Conservation (phyloP, 2,888 invertebrate genomes). For the Ametastegia equiseti region DNA sequence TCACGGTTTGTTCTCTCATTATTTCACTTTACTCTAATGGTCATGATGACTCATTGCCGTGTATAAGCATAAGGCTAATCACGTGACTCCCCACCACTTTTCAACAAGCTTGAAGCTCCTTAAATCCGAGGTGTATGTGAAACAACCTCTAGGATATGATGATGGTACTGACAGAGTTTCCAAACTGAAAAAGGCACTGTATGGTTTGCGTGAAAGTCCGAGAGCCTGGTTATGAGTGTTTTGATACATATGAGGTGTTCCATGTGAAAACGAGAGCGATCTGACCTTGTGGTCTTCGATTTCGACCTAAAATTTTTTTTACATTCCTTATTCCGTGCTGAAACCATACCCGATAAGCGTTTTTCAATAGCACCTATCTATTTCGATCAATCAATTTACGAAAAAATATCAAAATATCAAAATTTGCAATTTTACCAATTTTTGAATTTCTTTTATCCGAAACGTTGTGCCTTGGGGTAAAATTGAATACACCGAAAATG, state of each 20-base stretch:
- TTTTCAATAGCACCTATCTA: too few relatives aligned
- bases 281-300: too few relatives aligned
- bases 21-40: background rate
- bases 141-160: slow-evolving; percentile 54
- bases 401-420: too few relatives aligned
- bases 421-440: too few relatives aligned
- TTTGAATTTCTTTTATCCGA: too few relatives aligned
- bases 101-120: background rate
- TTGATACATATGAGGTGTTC: slow-evolving; percentile 38
- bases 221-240: slow-evolving; percentile 50
- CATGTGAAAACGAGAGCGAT: slow-evolving; percentile 50
- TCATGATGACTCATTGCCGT: background rate
- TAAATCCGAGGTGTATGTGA: slow-evolving; percentile 54
- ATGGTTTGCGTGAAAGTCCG: slow-evolving; percentile 49
- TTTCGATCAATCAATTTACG: too few relatives aligned
- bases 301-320: too few relatives aligned
- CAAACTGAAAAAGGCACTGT: slow-evolving; percentile 47
- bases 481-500: too few relatives aligned
- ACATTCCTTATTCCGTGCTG: too few relatives aligned
- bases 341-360: too few relatives aligned
- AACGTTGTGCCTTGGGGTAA: too few relatives aligned
- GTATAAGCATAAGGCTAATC: background rate
- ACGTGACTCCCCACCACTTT: slow-evolving; percentile 1
- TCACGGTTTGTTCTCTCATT: background rate
- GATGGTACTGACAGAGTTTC: slow-evolving; percentile 49